Evolutionary conservation across 37 sponge, comb jelly and placozoan genomes (phyloP), one percentile per base, ranked within the genome.

Genomic region (Geodia barretti): DNA sequence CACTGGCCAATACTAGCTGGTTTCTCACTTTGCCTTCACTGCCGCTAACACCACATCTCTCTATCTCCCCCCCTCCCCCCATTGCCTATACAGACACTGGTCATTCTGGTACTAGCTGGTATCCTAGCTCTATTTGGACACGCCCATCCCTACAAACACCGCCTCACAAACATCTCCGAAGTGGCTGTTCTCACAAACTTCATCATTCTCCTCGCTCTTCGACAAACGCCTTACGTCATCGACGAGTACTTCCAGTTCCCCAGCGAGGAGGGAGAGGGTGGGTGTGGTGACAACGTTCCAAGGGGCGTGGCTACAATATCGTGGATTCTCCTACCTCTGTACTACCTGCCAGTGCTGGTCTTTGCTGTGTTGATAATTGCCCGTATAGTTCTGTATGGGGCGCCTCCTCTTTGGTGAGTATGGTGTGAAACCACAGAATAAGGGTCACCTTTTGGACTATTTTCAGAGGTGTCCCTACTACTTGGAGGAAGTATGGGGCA

Each of bases 301-400:
- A 28, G 31, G 1, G 47, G 77, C 0, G 47, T 78, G 17, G 32
- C 79, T 23, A 4, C 41, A 29, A n/a, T 62, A 25, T 72, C 79
- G 0, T 70, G 71, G 71, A 36, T 89, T 25, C 79, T 89, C 25
- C 33, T 73, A 30, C 77, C 83, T 24, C 73, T 83, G 25, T 83
- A 78, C 68, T 89, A 89, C 68, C 32, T 78, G 23, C 89, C 89
- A 39, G 39, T 87, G 14, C 76, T 81, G 3, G 14, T 68, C 14
- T 41, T 81, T 1, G 38, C 37, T 0, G 63, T 75, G 1, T 61
- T 76, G 28, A 36, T 39, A 25, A 17, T 26, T 4, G 64, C 5
- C 1, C 19, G 62, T 31, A 8, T 81, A 31, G 21, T 73, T 31
- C 5, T 25, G 0, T 41, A 82, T 0, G n/a, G n/a, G n/a, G n/a